phyloP scores from a whole-genome alignment of 2,113 vertebrate genomes.

The Cyprinodon variegatus region DNA sequence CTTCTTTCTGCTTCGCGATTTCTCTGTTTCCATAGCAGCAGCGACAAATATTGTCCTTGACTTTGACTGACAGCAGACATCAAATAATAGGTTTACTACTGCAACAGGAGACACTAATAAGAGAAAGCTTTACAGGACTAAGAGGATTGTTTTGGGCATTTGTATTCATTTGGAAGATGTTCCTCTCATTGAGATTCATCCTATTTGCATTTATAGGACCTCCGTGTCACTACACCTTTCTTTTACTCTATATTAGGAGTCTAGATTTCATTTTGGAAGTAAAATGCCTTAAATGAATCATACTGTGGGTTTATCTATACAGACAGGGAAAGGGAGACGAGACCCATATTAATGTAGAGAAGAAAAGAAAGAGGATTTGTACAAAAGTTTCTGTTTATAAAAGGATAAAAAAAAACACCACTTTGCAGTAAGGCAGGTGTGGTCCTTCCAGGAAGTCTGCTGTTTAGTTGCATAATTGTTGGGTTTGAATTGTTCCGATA shows the following conservation, averaged over 20 bases:
- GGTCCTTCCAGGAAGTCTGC: no score
- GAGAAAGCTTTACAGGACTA: conserved; percentile 23
- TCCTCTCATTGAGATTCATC: conserved; percentile 22
- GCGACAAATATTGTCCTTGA: conserved; percentile 56
- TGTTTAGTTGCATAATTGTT: no score
- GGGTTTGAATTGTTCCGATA: no score
- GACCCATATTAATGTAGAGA: neutral
- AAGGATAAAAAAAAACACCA: neutral
- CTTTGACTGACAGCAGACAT: conserved; percentile 55
- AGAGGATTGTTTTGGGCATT: conserved; percentile 12
- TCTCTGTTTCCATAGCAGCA: conserved; percentile 69
- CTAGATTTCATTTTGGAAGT: conserved; percentile 17
- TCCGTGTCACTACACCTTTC: conserved; percentile 6
- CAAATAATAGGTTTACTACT: conserved; percentile 32
- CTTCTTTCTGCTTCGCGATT: conserved; percentile 52
- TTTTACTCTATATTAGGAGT: conserved; percentile 17
- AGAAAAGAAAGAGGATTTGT: neutral
- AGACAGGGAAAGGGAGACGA: neutral
- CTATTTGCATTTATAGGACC: conserved; percentile 23
- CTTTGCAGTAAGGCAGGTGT: neutral
- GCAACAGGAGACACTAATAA: conserved; percentile 1
- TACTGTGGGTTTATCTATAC: neutral
- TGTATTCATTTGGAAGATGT: conserved; percentile 26
- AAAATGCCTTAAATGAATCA: conserved; percentile 1
- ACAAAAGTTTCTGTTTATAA: neutral